Conservation (phyloP, 2,113 vertebrate genomes). For the Sula dactylatra region DNA sequence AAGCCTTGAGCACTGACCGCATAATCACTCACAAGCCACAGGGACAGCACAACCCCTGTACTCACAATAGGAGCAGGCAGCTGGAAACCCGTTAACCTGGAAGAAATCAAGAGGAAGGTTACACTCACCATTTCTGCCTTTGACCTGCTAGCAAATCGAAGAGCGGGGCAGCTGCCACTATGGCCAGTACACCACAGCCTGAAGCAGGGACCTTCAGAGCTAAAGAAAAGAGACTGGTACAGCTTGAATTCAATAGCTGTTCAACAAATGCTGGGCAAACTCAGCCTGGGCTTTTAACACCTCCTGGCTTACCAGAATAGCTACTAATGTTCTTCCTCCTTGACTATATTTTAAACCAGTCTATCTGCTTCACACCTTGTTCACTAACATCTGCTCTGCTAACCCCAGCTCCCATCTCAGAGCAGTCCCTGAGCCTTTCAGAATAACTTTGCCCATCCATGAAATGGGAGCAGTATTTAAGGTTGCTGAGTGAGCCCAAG, state of each 20-base stretch:
- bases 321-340: no score
- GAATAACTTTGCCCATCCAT: background rate
- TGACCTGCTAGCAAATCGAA: fast-evolving
- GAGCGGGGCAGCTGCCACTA: background rate
- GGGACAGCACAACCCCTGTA: slow-evolving; percentile 83
- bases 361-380: background rate
- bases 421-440: background rate
- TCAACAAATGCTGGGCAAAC: fast-evolving
- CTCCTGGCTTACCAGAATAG: background rate
- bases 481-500: background rate
- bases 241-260: background rate
- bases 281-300: background rate
- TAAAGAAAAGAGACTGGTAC: background rate
- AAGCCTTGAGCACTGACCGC: slow-evolving; percentile 98
- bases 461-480: background rate
- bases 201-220: no score
- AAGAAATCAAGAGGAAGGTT: slow-evolving; percentile 50
- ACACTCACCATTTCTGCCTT: background rate
- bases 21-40: slow-evolving; percentile 94
- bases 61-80: slow-evolving; percentile 94
- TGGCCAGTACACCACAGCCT: fast-evolving
- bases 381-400: background rate
- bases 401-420: background rate
- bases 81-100: slow-evolving; percentile 96
- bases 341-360: fast-evolving